A percentile compares a stretch with the other conserved stretches of the same genome.
phyloP scores from a whole-genome alignment of 2,888 invertebrate genomes.

The Ctena decussata region DNA sequence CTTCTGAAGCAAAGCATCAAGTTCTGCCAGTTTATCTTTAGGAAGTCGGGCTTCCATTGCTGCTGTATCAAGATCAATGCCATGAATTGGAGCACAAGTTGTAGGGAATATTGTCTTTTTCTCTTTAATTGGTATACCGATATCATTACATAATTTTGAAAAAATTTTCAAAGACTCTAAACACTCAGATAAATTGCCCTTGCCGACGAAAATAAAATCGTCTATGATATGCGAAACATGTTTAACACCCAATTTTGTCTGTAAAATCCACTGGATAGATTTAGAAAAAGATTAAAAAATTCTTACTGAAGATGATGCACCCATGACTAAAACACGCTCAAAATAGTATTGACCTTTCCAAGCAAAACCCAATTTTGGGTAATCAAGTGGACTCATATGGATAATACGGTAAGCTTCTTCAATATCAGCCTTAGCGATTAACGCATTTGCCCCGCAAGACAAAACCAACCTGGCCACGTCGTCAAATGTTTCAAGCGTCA shows the following conservation, averaged over 20 bases:
- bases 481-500: constrained; percentile 45
- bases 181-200: constrained; percentile 5
- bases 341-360: constrained; percentile 44
- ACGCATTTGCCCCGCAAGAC: constrained; percentile 12
- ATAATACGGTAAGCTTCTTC: constrained; percentile 57
- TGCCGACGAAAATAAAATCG: constrained; percentile 33
- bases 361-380: constrained; percentile 49
- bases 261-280: constrained; percentile 49
- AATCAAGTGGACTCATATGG: constrained; percentile 47
- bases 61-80: constrained; percentile 19
- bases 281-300: constrained; percentile 50
- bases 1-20: not conserved
- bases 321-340: constrained; percentile 57
- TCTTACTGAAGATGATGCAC: constrained; percentile 43
- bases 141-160: not conserved
- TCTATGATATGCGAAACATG: constrained; percentile 45
- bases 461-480: constrained; percentile 23
- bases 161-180: not conserved
- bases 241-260: constrained; percentile 1
- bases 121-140: constrained; percentile 36
- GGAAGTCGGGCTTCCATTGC: constrained; percentile 23
- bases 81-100: constrained; percentile 18
- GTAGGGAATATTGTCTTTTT: constrained; percentile 7
- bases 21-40: not conserved
- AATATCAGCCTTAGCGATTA: constrained; percentile 59